Base-by-base conservation (phyloP, 1,140 invertebrate genomes). In the Bombus picipes region DNA sequence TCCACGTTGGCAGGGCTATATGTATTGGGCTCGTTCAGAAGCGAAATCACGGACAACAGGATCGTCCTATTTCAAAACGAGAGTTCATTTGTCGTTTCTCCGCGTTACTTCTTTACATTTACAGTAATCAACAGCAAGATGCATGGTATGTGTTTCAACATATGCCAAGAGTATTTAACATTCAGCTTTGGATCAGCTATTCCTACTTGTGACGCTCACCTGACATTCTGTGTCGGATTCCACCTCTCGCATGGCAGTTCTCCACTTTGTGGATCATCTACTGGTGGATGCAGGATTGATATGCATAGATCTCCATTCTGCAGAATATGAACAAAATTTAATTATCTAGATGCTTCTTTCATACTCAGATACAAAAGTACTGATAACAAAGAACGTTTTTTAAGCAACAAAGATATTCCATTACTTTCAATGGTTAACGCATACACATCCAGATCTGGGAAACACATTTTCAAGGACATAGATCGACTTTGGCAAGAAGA, bases 191-290 rank as follows among this genome's bases (percentile, higher is more conserved):
- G 59, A n/a, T 37, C 13, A 37, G 2, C 32, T 32, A 43, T 28
- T 39, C 18, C 18, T 12, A n/a, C 43, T 57, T n/a, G 37, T 28
- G 15, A 57, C 28, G 53, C 73, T 84, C 86, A 97, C 97, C 97
- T 97, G 86, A 99, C 99, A 94, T 98, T 99, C 96, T 99, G 99
- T 81, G 99, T 99, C 53, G 99, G 99, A 96, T 99, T 99, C 99
- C 99, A 99, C 95, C 99, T 97, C 96, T 99, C 99, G 95, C 99
- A 99, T 1, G 99, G 99, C 90, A 99, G 95, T 95, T 99, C 99
- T 18, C 99, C 99, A 92, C 98, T 99, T 93, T 99, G 99, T 66
- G 99, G 99, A 96, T 99, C 99, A 95, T 99, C 99, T 78, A 99
- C 97, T 43, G 99, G 99, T 77, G 99, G 99, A 95, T 99, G 99